Evolutionary conservation across 2,797 vertebrate genomes (phyloP).

Genomic region (Leucoraja ocellata): DNA sequence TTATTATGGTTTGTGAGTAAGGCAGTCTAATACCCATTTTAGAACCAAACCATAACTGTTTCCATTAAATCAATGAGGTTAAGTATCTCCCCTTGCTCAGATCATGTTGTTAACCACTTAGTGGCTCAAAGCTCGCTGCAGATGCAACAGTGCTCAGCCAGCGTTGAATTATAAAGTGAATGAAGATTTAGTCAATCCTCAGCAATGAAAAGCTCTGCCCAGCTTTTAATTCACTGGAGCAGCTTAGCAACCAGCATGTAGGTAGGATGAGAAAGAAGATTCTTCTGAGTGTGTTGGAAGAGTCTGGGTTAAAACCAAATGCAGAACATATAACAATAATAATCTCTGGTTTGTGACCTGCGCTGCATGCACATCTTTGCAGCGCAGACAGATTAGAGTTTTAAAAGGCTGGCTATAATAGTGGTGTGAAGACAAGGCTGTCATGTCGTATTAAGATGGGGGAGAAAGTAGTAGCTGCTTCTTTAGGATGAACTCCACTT

Average conservation of each 20-base stretch:
- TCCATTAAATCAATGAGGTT: background rate
- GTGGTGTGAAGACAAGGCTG: background rate
- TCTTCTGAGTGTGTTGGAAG: background rate
- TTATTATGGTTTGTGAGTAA: background rate
- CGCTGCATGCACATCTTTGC: background rate
- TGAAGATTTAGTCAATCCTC: background rate
- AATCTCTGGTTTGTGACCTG: background rate
- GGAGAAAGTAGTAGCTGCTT: background rate
- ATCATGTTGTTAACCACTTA: background rate
- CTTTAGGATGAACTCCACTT: background rate
- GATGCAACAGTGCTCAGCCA: background rate
- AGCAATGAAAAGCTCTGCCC: background rate
- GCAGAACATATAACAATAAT: background rate
- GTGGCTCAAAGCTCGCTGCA: background rate
- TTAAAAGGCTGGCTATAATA: background rate
- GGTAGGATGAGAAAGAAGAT: background rate
- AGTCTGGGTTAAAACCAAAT: background rate
- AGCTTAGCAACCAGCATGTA: background rate
- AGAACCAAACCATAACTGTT: background rate
- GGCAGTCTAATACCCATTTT: background rate
- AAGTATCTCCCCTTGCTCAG: background rate
- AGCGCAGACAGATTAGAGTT: background rate
- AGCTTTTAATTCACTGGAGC: background rate
- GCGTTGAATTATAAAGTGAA: background rate
- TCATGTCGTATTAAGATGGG: background rate